phyloP scores from a whole-genome alignment of 2,113 vertebrate species.

The Kobus ellipsiprymnus region DNA sequence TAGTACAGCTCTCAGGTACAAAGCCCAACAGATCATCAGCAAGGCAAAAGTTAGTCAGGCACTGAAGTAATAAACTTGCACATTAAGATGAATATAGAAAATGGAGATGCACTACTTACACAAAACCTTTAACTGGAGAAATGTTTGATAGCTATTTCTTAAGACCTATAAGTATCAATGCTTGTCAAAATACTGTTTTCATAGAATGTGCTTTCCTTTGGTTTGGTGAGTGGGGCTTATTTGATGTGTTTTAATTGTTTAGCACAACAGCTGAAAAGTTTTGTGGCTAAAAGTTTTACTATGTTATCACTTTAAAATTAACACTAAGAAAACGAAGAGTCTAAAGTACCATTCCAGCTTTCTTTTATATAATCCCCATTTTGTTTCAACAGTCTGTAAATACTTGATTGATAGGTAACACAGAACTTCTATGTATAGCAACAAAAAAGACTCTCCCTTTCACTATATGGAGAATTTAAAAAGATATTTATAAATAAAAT shows the following conservation, averaged over 20 bases:
- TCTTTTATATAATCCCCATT: not conserved
- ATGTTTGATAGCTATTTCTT: not conserved
- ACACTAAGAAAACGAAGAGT: not conserved
- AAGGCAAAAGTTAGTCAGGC: constrained; percentile 79
- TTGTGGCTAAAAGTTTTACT: not conserved
- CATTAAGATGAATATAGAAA: constrained; percentile 26
- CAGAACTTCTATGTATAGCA: not conserved
- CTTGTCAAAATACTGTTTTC: not conserved
- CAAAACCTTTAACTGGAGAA: not conserved
- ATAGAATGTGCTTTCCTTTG: not conserved
- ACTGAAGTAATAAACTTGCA: constrained; percentile 60
- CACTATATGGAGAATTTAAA: not conserved
- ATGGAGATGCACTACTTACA: not conserved
- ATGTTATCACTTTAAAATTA: not conserved
- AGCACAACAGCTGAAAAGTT: not conserved
- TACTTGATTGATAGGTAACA: not conserved
- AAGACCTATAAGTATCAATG: not conserved
- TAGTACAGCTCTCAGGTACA: constrained; percentile 80
- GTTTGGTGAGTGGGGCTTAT: not conserved
- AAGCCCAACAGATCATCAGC: constrained; percentile 76
- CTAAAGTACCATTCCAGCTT: not conserved
- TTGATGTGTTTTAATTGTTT: not conserved
- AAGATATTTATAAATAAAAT: not conserved
- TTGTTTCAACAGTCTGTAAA: not conserved
- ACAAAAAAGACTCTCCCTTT: not conserved